Base-by-base conservation (phyloP, 2,888 invertebrate genomes). In the Temnothorax rugatulus region DNA sequence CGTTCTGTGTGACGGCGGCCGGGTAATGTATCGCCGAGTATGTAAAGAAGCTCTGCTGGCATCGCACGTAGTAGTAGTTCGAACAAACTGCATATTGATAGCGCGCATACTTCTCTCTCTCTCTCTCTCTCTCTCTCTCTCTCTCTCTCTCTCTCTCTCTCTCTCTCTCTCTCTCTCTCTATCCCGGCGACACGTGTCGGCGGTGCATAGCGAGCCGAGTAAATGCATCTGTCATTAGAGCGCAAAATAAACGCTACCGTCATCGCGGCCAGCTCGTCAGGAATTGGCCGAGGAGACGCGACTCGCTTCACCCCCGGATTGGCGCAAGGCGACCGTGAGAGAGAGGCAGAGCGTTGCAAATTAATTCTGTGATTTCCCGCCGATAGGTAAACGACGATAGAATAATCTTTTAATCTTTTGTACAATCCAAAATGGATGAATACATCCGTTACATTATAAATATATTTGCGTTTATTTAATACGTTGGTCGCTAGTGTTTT, bases 1-100 rank as follows among this genome's bases (percentile, higher is more conserved):
- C 54, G 54, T 54, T 79, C 69, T 59, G 69, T 66, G 54, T 54
- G 38, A 25, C 21, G 47, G n/a, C 25, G 25, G 13, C 34, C 34
- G 68, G 13, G 21, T 34, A 59, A 79, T 69, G 79, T 69, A 79
- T 79, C 69, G 47, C 21, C n/a, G 69, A 59, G 69, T 79, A 79
- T 59, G 79, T 79, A 59, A 79, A 79, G 79, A 79, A 79, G 79
- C 29, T 29, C 50, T 11, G 77, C 68, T 69, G 69, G 69, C 79
- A 59, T 69, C 59, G 38, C 34, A 47, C 79, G 21, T 59, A 34
- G 11, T 41, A 57, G 15, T 57, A 57, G 68, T 47, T 79, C 25
- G 79, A 79, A 79, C 69, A 69, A 79, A 79, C 79, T 69, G 21
- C 57, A 59, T 69, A 79, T 79, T 69, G 79, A 79, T 69, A 79